Evolutionary conservation across 2,888 invertebrate genomes (phyloP).

Genomic region (Luperina testacea): DNA sequence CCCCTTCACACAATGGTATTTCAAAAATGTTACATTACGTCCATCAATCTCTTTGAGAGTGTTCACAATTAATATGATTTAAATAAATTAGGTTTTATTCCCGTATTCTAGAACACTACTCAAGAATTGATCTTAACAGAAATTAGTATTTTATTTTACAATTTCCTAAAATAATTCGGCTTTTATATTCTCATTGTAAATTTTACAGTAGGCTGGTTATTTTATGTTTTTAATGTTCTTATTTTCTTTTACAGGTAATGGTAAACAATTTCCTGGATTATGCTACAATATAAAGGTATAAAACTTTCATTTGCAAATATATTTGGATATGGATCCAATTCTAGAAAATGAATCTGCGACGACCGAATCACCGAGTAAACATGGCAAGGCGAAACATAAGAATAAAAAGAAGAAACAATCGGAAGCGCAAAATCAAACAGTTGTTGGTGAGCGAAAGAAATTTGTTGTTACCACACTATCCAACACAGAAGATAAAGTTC

Average conservation of each 20-base stretch:
- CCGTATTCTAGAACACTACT: background rate
- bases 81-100: background rate
- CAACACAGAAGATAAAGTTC: constrained; percentile 80
- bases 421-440: constrained; percentile 81
- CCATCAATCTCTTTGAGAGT: background rate
- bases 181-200: background rate
- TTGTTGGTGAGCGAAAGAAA: constrained; percentile 85
- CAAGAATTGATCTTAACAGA: background rate
- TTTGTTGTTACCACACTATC: constrained; percentile 86
- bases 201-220: background rate
- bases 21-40: background rate
- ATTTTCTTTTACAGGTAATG: constrained; percentile 81
- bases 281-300: constrained; percentile 80
- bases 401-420: constrained; percentile 84
- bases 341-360: constrained; percentile 88
- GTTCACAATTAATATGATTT: constrained; percentile 2
- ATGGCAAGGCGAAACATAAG: constrained; percentile 85
- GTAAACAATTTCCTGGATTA: constrained; percentile 74
- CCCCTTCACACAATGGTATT: background rate
- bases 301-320: constrained; percentile 68
- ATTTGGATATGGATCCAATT: constrained; percentile 86
- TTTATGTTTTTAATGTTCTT: constrained; percentile 32
- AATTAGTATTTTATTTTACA: too few species aligned
- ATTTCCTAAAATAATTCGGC: background rate
- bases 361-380: constrained; percentile 82